Evolutionary conservation across 2,113 vertebrate genomes (phyloP), one percentile per base, ranked within the genome.

Genomic region (Ptyas mucosa): DNA sequence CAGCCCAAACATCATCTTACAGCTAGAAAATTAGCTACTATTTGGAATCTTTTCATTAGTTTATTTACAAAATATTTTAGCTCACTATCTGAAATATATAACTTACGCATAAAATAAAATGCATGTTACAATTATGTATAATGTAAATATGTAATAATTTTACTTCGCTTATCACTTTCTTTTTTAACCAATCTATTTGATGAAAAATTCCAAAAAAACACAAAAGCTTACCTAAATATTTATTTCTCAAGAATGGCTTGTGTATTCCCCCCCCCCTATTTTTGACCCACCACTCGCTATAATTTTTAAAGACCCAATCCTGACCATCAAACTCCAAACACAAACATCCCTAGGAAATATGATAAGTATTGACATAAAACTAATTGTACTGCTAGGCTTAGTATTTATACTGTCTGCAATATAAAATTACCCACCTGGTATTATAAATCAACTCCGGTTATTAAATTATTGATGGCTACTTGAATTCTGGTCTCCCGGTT

Each of bases 331-430:
- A 39, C 69, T 20, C 15, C n/a, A 39, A 20, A 81, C 69, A 75
- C n/a, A 64, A 64, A 90, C 34, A 86, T 3, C 10, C 0, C 0
- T 23, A 86, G 61, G 29, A 3, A 15, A 85, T 94, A 55, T 55
- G 52, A 91, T 92, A 49, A 81, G 24, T 64, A 93, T 94, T 55
- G 46, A 21, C 64, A 49, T 49, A 57, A 94, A 94, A 88, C 1
- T 11, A 87, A 94, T 91, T 75, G 8, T 8, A 53, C 93, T 92
- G 91, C 54, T 43, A 93, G 85, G 23, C 81, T 46, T 87, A 20
- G 24, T 75, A 94, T 53, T 85, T 52, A 69, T 52, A 89, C 94
- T 89, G 81, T 57, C 54, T 52, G 61, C 12, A 88, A 54, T 89
- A 61, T 91, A 91, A 87, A 69, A 7, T 94, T 94, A 87, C 69